Base-by-base conservation (phyloP, 1,140 invertebrate genomes). In the Leptoteleia sp. region DNA sequence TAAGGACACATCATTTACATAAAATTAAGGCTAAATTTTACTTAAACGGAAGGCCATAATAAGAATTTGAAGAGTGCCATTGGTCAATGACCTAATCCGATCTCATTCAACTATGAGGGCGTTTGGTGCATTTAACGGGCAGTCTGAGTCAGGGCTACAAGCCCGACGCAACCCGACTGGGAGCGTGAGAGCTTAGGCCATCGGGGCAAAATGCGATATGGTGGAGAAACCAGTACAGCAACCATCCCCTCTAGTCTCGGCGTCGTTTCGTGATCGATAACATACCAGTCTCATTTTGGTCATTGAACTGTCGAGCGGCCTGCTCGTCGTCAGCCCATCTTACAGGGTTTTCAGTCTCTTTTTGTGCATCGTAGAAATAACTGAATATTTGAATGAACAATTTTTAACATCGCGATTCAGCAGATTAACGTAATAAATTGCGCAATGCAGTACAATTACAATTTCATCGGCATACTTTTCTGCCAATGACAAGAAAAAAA, bases 271-370 rank as follows among this genome's bases (percentile, higher is more conserved):
- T 81, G 77, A 83, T 83, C 82, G 81, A 85, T 83, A 84, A 81
- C 81, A 79, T 79, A 70, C 78, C 73, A 79, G 65, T 73, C 55
- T 76, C 71, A 79, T 84, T 85, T 85, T 84, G 83, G 83, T 84
- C 84, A 80, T 82, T 84, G 84, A 85, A 84, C 83, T 59, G 65
- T 27, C 35, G 65, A 54, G 67, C 75, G 43, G 64, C 65, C 38
- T 48, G 73, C 54, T 43, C 9, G 62, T 62, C 27, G 59, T 55
- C 42, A 57, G 38, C 47, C 38, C 13, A 42, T 47, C 50, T 64
- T 55, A 17, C 42, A 54, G 43, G 45, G 12, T 42, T 65, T 50
- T 54, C 54, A 59, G 45, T 29, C 37, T 52, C 35, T 72, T 72
- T 67, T 78, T 59, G 42, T 65, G 37, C 17, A 22, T 31, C 47